Percentiles rank a stretch among this genome's conserved stretches.
phyloP scores from a whole-genome alignment of 2,888 invertebrate species.

The Oligia latruncula region DNA sequence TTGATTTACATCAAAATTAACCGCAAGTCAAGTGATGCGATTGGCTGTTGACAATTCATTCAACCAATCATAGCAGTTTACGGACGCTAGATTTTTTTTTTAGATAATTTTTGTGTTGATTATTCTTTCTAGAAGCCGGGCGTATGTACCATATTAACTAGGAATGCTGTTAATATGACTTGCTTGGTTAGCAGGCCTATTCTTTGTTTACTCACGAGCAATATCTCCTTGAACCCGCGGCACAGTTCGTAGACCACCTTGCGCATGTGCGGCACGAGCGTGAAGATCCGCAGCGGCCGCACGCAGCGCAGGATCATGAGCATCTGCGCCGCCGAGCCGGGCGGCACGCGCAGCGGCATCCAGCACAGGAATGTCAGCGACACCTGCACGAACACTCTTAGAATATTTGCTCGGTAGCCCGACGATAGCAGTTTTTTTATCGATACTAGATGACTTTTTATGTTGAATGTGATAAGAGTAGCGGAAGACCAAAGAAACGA shows the following conservation, averaged over 20 bases:
- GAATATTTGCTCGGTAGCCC: neutral
- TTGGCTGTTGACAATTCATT: neutral
- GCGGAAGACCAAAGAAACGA: neutral
- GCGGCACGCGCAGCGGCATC: conserved; percentile 98
- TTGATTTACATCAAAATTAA: neutral
- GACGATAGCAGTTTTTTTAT: neutral
- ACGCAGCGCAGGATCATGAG: conserved; percentile 99
- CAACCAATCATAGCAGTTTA: neutral
- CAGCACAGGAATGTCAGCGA: conserved; percentile 98
- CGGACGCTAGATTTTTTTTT: neutral
- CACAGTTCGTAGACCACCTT: conserved; percentile 99
- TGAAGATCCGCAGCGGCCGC: conserved; percentile 98
- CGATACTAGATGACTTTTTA: neutral
- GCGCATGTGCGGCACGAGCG: conserved; percentile 99
- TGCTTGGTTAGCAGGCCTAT: neutral
- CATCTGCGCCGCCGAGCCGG: conserved; percentile 98
- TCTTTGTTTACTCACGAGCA: conserved; percentile 91
- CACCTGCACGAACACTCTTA: conserved; percentile 89
- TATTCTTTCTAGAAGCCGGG: neutral
- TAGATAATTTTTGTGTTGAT: neutral
- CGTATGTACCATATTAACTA: neutral
- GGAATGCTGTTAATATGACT: neutral
- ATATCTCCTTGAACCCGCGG: conserved; percentile 99
- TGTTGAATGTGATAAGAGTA: neutral
- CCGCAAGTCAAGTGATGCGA: neutral